Percentiles rank a stretch among this genome's conserved stretches.
These are phyloP conservation scores for Drosophila burlai DNA, from an alignment of 1,140 invertebrate genomes.

Conservation along the genomic window DNA sequence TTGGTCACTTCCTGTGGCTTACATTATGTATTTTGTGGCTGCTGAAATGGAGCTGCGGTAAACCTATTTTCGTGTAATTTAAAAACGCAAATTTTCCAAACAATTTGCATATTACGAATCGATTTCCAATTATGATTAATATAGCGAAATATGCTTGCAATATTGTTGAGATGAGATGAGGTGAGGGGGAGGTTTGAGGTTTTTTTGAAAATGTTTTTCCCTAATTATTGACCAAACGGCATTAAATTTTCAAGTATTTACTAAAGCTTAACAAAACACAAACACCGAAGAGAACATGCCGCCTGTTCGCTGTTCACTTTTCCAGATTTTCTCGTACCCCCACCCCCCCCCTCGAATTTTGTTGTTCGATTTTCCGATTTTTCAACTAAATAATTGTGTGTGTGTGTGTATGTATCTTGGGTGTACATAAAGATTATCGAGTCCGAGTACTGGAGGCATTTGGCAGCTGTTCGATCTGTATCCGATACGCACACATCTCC, in stretches of 20 bases:
- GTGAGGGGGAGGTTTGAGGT: background rate
- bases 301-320: background rate
- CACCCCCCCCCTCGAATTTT: background rate
- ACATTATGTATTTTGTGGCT: conserved; percentile 11
- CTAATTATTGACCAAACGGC: conserved; percentile 81
- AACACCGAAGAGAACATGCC: conserved; percentile 31
- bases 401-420: conserved; percentile 6
- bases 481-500: conserved; percentile 37
- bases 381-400: conserved; percentile 40
- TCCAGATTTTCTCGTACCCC: background rate
- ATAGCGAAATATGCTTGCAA: conserved; percentile 48
- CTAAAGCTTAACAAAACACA: conserved; percentile 81
- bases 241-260: conserved; percentile 84
- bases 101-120: conserved; percentile 1
- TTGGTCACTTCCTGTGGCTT: conserved; percentile 29
- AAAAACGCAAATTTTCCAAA: conserved; percentile 13
- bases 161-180: background rate
- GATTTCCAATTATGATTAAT: conserved; percentile 65
- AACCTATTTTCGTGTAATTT: conserved; percentile 11
- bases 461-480: conserved; percentile 59
- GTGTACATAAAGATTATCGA: conserved; percentile 43
- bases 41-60: conserved; percentile 10
- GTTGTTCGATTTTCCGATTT: background rate
- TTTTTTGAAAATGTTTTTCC: conserved; percentile 59
- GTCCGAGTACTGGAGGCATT: conserved; percentile 53